phyloP scores from a whole-genome alignment of 1,140 invertebrate species.

The Stegodyphus mimosarum region DNA sequence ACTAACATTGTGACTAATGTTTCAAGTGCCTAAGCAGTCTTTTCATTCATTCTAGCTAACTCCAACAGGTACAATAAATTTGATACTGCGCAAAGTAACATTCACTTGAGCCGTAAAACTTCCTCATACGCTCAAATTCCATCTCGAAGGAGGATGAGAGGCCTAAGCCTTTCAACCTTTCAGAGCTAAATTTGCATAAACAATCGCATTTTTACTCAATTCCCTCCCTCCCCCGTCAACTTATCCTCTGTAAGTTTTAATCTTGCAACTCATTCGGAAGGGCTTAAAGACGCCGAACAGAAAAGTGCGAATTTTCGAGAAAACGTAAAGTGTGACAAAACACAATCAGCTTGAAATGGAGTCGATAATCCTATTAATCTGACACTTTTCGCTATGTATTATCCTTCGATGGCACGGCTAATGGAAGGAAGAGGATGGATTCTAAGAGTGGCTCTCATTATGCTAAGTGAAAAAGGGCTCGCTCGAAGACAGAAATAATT shows the following conservation, averaged over 20 bases:
- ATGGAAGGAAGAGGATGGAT: background rate
- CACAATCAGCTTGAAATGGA: constrained; percentile 23
- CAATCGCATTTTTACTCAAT: background rate
- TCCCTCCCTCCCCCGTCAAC: background rate
- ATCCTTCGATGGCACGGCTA: background rate
- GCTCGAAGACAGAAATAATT: constrained; percentile 29
- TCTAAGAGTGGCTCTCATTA: constrained; percentile 18
- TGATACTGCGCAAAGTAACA: too few species aligned
- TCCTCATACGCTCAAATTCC: background rate
- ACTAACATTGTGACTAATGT: too few species aligned
- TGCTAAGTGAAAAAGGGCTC: background rate
- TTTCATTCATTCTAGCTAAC: too few species aligned
- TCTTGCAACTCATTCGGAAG: background rate
- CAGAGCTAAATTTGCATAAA: background rate
- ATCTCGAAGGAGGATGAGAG: background rate
- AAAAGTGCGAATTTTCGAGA: background rate
- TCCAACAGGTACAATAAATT: too few species aligned
- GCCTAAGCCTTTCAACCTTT: background rate
- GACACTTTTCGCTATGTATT: constrained; percentile 6
- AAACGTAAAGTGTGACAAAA: background rate
- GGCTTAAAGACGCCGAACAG: background rate
- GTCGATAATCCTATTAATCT: constrained; percentile 51
- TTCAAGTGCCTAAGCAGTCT: too few species aligned
- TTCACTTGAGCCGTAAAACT: too few species aligned
- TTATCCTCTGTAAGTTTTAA: background rate